Evolutionary conservation across 2,888 invertebrate species (phyloP).

Genomic region (Caenorhabditis afra): DNA sequence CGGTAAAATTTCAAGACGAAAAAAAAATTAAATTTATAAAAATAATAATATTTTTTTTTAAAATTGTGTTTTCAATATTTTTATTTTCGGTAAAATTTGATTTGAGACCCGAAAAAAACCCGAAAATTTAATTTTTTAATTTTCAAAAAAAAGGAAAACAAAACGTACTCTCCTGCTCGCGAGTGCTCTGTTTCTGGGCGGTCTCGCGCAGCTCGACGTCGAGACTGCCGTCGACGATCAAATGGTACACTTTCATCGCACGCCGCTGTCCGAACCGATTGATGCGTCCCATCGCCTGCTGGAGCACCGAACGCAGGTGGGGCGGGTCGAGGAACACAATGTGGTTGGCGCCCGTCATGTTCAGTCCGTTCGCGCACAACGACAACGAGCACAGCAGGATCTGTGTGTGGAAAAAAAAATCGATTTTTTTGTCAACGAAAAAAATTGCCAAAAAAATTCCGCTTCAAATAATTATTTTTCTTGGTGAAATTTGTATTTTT

Average conservation of each 20-base stretch:
- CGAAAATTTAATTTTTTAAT: no score
- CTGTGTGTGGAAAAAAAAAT: not conserved
- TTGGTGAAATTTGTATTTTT: no score
- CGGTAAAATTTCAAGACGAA: no score
- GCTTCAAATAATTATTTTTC: no score
- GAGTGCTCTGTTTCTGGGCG: no score
- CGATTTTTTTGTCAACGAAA: not conserved
- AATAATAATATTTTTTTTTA: no score
- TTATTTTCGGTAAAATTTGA: no score
- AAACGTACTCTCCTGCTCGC: no score
- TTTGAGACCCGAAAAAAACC: no score
- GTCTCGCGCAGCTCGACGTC: constrained; percentile 81
- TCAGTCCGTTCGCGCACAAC: constrained; percentile 88
- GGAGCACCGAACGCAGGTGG: constrained; percentile 85
- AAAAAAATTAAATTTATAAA: no score
- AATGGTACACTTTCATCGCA: constrained; percentile 86
- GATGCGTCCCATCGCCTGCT: constrained; percentile 87
- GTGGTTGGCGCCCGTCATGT: constrained; percentile 88
- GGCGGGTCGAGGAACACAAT: constrained; percentile 88
- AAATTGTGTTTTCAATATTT: no score
- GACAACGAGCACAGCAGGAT: constrained; percentile 85
- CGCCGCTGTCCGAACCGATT: constrained; percentile 89
- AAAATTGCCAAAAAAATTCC: constrained; percentile 9
- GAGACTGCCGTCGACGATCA: constrained; percentile 86
- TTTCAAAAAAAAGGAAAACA: no score